phyloP scores from a whole-genome alignment of 1,140 invertebrate species.

The Caenorhabditis briggsae region DNA sequence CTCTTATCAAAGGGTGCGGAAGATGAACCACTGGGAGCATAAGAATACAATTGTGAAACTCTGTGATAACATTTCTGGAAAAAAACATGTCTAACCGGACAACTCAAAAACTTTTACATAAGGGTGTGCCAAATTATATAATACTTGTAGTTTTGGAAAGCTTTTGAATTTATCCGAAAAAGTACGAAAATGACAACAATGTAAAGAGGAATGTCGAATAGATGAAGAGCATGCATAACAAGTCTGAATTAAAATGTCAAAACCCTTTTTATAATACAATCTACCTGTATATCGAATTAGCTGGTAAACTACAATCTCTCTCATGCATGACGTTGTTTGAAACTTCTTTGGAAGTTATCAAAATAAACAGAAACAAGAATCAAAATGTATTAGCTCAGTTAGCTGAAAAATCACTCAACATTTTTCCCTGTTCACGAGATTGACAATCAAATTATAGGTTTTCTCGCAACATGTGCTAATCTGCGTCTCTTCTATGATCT shows the following conservation, averaged over 20 bases:
- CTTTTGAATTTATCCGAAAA: background rate
- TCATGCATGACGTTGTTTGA: background rate
- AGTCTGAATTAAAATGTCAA: background rate
- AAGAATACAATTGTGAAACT: constrained; percentile 8
- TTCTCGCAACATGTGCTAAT: background rate
- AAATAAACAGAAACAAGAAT: too few relatives aligned
- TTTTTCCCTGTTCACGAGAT: background rate
- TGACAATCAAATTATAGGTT: background rate
- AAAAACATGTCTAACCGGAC: background rate
- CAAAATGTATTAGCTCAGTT: too few relatives aligned
- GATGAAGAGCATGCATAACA: constrained; percentile 4
- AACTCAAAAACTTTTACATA: background rate
- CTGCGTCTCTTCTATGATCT: too few relatives aligned
- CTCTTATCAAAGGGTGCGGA: background rate
- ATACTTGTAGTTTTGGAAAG: background rate
- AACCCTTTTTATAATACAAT: background rate
- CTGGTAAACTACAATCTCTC: background rate
- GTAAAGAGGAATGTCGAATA: background rate
- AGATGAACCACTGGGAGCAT: constrained; percentile 30
- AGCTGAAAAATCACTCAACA: background rate
- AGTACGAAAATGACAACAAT: background rate
- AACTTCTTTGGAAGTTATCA: too few relatives aligned
- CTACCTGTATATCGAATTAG: background rate
- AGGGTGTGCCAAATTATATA: constrained; percentile 8
- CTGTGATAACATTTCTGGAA: constrained; percentile 22